Base-by-base conservation (phyloP, 2,888 invertebrate genomes). In the Drosophila mercatorum region DNA sequence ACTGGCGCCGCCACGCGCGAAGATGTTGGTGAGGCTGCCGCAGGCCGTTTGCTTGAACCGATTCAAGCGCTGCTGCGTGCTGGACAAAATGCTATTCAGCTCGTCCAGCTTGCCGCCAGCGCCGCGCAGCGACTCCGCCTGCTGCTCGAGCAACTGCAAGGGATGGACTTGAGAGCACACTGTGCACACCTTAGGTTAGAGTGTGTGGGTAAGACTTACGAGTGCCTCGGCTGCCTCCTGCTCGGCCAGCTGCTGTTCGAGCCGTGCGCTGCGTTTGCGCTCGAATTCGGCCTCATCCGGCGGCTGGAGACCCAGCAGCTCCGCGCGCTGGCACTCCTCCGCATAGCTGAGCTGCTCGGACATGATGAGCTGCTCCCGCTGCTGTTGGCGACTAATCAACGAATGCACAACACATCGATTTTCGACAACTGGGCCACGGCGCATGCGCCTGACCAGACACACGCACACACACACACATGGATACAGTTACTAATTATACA, bases 51-150 rank as follows among this genome's bases (percentile, higher is more conserved):
- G 95, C 95, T 96, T 94, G 51, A 98, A 95, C 88, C 95, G 95
- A 93, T 96, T 97, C 69, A 98, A 94, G 93, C 97, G 97, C 72
- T 95, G 96, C 91, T 98, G 98, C 3, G 98, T 97, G 14, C 95
- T 95, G 80, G 95, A 95, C 58, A 98, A 93, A 80, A 97, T 96
- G 47, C 94, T 95, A 90, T 96, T 97, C 46, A 98, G 94, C 90
- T 97, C 97, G 62, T 96, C 95, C 38, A 98, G 93, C 68, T 97
- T 97, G 56, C 95, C 95, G 51, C 95, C 94, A 0, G 96, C 94
- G 70, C 95, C 95, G 78, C 94, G 93, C 52, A 96, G 89, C 72
- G 94, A 93, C 88, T 96, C 96, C 55, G 94, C 94, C 87, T 96
- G 94, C 52, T 93, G 91, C 60, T 95, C 94, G 34, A 97, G 90